Percentiles rank a stretch among this genome's conserved stretches.
phyloP scores from a whole-genome alignment of 2,888 invertebrate genomes.

The Tetramorium bicarinatum region DNA sequence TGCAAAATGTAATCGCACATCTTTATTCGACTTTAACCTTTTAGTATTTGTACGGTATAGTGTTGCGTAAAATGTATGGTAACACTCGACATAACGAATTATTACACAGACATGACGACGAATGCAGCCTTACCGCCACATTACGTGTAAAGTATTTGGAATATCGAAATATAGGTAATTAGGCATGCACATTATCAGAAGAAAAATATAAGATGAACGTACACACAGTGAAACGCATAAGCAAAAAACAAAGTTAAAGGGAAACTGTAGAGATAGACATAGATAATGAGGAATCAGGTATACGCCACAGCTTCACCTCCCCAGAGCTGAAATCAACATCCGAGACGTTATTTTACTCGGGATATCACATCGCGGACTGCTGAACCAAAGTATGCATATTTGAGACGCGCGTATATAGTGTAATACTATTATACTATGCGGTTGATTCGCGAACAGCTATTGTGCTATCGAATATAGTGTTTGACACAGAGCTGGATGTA shows the following conservation, averaged over 20 bases:
- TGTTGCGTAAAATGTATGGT: neutral
- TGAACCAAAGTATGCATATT: constrained; percentile 66
- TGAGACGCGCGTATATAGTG: neutral
- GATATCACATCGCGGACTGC: constrained; percentile 49
- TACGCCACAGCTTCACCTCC: constrained; percentile 91
- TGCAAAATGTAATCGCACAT: neutral
- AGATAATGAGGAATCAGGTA: constrained; percentile 86
- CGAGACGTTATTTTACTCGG: constrained; percentile 79
- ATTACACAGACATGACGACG: neutral
- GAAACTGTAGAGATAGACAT: constrained; percentile 87
- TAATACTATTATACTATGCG: too few species aligned
- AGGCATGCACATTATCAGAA: constrained; percentile 69
- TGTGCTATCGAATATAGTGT: constrained; percentile 25
- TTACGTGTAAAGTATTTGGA: constrained; percentile 17
- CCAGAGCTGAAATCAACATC: constrained; percentile 90
- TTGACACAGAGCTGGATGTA: constrained; percentile 26
- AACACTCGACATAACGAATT: neutral
- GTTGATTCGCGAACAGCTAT: neutral
- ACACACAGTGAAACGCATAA: constrained; percentile 63
- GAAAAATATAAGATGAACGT: constrained; percentile 67
- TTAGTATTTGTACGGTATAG: neutral
- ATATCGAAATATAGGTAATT: constrained; percentile 28
- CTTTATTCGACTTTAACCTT: neutral
- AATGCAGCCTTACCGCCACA: neutral
- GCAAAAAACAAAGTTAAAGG: constrained; percentile 82